Base-by-base conservation (phyloP, 2,888 invertebrate genomes). In the Philaethria dido region DNA sequence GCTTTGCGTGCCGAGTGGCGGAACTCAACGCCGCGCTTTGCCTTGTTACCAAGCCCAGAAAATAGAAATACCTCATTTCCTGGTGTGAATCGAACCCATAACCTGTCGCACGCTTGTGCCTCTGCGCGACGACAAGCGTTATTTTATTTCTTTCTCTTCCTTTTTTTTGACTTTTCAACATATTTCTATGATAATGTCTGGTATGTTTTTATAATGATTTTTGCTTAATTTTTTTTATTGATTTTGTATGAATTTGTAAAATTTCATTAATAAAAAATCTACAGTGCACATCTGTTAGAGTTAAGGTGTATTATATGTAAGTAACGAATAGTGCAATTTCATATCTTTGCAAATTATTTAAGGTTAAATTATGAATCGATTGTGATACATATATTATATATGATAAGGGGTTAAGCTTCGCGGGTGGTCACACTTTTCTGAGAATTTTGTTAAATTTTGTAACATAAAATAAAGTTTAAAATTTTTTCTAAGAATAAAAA, bases 321-420 rank as follows among this genome's bases (percentile, higher is more conserved):
- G 60, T 65, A 62, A 52, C 50, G 68, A 69, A 66, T 78, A 81
- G 80, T 84, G 82, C 81, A 85, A 80, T 82, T 80, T 77, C 70
- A 69, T 66, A 54, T 72, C 74, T 78, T 70, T 76, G 77, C 11
- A 78, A 63, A 60, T 25, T 48, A 36, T 61, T 33, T 67, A 64
- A 69, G 63, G 68, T 75, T 74, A 73, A 80, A 82, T 84, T 85
- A 86, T 84, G 82, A 90, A 87, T 87, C 82, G 77, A 90, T 86
- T 91, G 90, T 90, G 90, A 90, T 91, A 90, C 79, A 78, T 89
- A 72, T 47, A 59, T 89, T 89, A 73, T 52, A 59, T 89, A 72
- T 48, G 36, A n/a, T 69, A 67, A 69, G 67, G 14, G 20, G 45
- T 47, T 54, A 52, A 47, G 29, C 22, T 45, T 50, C 20, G 52